Evolutionary conservation across 2,888 invertebrate species (phyloP), one percentile per base, ranked within the genome.

Genomic region (Sarcophaga rosellei): DNA sequence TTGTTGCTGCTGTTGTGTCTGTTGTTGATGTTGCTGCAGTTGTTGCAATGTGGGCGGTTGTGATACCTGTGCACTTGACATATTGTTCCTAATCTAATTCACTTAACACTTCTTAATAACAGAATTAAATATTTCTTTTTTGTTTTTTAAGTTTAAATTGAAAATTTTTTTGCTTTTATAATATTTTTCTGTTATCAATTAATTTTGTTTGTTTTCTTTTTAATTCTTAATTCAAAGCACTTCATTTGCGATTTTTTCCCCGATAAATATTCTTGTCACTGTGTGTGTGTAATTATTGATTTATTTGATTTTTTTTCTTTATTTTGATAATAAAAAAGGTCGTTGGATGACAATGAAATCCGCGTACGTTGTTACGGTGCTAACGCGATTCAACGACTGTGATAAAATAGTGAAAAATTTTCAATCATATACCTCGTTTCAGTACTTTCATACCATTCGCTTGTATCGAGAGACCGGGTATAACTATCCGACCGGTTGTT

Each of bases 11-110:
- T 88, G 88, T 12, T 88, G 88, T 21, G 88, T 86, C 4, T 88
- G 89, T 20, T 88, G 88, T 23, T 88, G 87, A 45, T 86, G 88
- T 47, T 88, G 87, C 35, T 88, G 88, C 77, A 85, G 63, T 82
- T 89, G 89, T 89, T 88, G 90, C 89, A 89, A 88, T 86, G 89
- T 88, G 47, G 91, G 91, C 88, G 90, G 92, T 84, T 92, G 92
- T 70, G 92, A 92, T 89, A 93, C 92, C 91, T 93, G 93, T 85
- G 90, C 93, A 91, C 92, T 93, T 86, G 93, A 92, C 93, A 93
- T 93, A 88, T 89, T 92, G 89, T 66, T 81, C 69, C n/a, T 76
- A 68, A 79, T 23, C 23, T 53, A 75, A 25, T 57, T 62, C 65
- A 72, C 66, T 80, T 76, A 53, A 53, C 17, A 68, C 20, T 47